Conservation (phyloP, 2,888 invertebrate species). For the Troides helena region DNA sequence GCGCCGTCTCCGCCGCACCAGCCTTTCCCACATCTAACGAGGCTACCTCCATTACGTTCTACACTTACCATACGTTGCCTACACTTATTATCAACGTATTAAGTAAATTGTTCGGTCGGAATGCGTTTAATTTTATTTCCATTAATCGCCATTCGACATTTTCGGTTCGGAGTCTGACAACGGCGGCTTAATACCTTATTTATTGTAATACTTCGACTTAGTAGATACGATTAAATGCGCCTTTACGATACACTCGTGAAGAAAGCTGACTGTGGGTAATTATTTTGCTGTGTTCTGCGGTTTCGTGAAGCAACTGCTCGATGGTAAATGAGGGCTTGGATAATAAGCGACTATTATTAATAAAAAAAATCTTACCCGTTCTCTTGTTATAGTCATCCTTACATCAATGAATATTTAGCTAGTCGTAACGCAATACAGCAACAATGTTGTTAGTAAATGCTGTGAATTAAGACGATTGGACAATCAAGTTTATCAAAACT, state of each 20-base stretch:
- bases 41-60: slow-evolving; percentile 72
- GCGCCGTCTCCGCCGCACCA: slow-evolving; percentile 43
- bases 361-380: slow-evolving; percentile 66
- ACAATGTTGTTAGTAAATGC: not conserved
- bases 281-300: slow-evolving; percentile 77
- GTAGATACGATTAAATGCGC: slow-evolving; percentile 68
- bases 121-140: slow-evolving; percentile 71
- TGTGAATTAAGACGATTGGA: no score
- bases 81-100: slow-evolving; percentile 76
- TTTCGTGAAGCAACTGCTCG: slow-evolving; percentile 64
- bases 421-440: slow-evolving; percentile 29
- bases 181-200: slow-evolving; percentile 69
- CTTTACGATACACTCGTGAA: slow-evolving; percentile 74
- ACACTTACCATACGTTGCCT: slow-evolving; percentile 73
- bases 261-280: slow-evolving; percentile 70
- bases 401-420: slow-evolving; percentile 38
- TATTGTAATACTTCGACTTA: slow-evolving; percentile 72
- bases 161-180: slow-evolving; percentile 61
- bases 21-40: slow-evolving; percentile 77
- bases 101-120: slow-evolving; percentile 70
- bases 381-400: slow-evolving; percentile 56
- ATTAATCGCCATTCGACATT: slow-evolving; percentile 73
- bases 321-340: slow-evolving; percentile 68
- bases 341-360: slow-evolving; percentile 75
- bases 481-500: no score